Conservation (phyloP, 2,113 vertebrate species). For the Pygoscelis adeliae region DNA sequence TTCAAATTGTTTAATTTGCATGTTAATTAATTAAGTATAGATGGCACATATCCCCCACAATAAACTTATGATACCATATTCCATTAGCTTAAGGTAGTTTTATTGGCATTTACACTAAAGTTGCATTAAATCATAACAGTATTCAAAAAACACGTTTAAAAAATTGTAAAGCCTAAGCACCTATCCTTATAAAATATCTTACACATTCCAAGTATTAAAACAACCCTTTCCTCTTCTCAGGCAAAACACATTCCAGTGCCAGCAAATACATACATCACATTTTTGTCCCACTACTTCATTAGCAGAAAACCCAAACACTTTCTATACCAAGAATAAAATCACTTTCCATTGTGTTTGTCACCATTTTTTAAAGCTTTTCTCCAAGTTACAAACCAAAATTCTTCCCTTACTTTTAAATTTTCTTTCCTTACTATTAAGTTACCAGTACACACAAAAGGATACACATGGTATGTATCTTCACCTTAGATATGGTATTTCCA, state of each 20-base stretch:
- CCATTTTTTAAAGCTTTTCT: not conserved
- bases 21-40: not conserved
- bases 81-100: not conserved
- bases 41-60: not conserved
- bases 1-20: not conserved
- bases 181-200: not conserved
- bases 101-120: not conserved
- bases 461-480: not conserved
- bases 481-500: not conserved
- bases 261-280: not conserved
- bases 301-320: not conserved
- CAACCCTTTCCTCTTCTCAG: not conserved
- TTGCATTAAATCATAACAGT: not conserved
- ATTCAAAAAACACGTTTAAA: not conserved
- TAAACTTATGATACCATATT: not conserved
- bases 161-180: not conserved
- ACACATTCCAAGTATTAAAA: not conserved
- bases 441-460: not conserved
- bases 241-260: not conserved
- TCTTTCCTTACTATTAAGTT: not conserved
- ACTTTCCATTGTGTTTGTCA: not conserved
- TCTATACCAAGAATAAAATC: not conserved
- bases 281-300: not conserved
- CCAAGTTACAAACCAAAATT: not conserved
- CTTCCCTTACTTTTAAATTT: not conserved